These are phyloP conservation scores for Nesometra sesokonis DNA, from an alignment of 35 echinoderm and acorn worm species.

Conservation along the genomic window DNA sequence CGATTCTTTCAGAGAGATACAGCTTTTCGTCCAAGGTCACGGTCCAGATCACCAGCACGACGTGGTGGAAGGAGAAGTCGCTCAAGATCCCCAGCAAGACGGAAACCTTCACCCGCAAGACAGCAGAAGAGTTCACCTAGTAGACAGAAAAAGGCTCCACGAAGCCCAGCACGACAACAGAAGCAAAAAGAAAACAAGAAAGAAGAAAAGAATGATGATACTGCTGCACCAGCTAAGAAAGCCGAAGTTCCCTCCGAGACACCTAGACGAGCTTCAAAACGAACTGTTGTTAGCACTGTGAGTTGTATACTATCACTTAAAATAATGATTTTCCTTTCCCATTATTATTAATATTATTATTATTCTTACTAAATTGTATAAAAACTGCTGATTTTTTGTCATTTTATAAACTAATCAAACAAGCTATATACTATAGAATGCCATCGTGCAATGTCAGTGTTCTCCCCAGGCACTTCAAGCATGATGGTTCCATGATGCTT, in stretches of 20 bases:
- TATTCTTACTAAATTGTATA: no score
- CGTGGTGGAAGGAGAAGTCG: slow-evolving; percentile 21
- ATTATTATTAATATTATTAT: no score
- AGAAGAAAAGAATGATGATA: neutral
- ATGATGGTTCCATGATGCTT: no score
- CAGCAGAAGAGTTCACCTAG: neutral
- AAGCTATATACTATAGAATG: no score
- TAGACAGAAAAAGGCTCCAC: neutral
- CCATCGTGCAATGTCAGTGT: no score
- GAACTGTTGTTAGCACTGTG: neutral
- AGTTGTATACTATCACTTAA: no score
- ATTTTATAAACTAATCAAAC: no score
- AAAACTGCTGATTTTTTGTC: no score
- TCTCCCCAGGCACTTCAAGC: no score
- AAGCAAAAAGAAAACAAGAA: neutral
- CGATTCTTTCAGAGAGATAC: slow-evolving; percentile 9
- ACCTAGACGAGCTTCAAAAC: neutral
- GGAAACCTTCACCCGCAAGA: slow-evolving; percentile 7
- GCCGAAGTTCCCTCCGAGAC: neutral
- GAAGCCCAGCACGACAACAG: neutral
- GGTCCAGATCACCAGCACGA: slow-evolving; percentile 27
- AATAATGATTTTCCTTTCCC: no score
- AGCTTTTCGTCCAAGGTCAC: slow-evolving; percentile 15
- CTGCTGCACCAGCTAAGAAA: neutral
- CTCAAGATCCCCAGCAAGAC: slow-evolving; percentile 22